Percentiles rank a stretch among this genome's conserved stretches.
Conservation (phyloP, 2,113 vertebrate species). For the Pelecanoides urinatrix region DNA sequence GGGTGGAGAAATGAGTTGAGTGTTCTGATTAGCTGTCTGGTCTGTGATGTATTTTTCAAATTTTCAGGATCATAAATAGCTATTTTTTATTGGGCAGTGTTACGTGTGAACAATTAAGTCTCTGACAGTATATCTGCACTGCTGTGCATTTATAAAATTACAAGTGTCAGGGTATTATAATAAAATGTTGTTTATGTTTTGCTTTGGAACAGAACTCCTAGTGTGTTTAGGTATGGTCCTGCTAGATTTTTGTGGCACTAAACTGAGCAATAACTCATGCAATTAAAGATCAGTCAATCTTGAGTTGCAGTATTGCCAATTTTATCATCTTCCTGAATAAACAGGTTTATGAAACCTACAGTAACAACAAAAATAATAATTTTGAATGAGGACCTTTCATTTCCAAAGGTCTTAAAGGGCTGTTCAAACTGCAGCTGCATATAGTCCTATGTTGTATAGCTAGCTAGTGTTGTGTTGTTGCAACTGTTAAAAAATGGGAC, state of each 20-base stretch:
- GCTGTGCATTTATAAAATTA: background rate
- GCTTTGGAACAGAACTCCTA: background rate
- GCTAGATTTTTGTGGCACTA: background rate
- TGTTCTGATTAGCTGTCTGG: background rate
- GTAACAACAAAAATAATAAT: background rate
- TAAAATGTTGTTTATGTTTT: background rate
- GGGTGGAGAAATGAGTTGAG: background rate
- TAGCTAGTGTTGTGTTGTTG: background rate
- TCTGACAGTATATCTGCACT: background rate
- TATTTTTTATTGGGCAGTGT: background rate
- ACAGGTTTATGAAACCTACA: background rate
- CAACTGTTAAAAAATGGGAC: background rate
- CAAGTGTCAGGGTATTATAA: background rate
- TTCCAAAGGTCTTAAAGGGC: background rate
- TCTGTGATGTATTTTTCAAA: background rate
- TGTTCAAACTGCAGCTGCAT: background rate
- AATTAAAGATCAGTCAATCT: background rate
- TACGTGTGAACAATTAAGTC: background rate
- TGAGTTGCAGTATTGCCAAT: background rate
- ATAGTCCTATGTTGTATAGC: background rate
- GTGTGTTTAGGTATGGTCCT: background rate
- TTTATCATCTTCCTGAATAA: background rate
- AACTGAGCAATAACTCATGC: background rate
- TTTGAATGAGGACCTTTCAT: background rate
- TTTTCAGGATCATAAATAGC: background rate